Evolutionary conservation across 2,797 vertebrate species (phyloP).

Genomic region (Apogon talboti): DNA sequence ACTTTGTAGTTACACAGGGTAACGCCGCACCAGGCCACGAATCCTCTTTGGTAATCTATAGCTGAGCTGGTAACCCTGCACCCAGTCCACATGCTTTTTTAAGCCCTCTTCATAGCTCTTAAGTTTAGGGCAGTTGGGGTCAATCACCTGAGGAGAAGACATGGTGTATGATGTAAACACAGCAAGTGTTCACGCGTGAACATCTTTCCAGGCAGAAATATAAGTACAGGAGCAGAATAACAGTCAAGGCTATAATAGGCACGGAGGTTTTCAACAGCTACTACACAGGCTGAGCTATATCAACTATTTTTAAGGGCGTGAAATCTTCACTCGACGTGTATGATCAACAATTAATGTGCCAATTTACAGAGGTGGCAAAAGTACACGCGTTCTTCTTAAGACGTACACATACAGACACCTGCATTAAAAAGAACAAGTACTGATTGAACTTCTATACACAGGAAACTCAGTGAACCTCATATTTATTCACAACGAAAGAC

Average conservation of each 20-base stretch:
- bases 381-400: too few relatives aligned
- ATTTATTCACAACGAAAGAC: too few relatives aligned
- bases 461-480: too few relatives aligned
- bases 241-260: neutral
- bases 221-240: neutral
- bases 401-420: too few relatives aligned
- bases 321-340: too few relatives aligned
- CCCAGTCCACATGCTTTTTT: constrained; percentile 45
- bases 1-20: constrained; percentile 65
- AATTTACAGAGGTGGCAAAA: too few relatives aligned
- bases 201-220: constrained; percentile 33
- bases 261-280: neutral
- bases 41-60: constrained; percentile 47
- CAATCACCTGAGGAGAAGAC: constrained; percentile 46
- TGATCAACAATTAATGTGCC: too few relatives aligned
- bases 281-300: neutral
- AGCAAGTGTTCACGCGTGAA: constrained; percentile 35
- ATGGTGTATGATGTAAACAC: constrained; percentile 40
- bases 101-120: constrained; percentile 39
- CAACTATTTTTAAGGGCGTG: neutral
- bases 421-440: too few relatives aligned
- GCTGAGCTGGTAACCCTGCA: constrained; percentile 48
- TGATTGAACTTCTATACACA: too few relatives aligned
- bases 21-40: constrained; percentile 44
- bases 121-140: constrained; percentile 48